These are phyloP conservation scores for Eptatretus burgeri DNA, from an alignment of 2,113 vertebrate species.

Conservation along the genomic window DNA sequence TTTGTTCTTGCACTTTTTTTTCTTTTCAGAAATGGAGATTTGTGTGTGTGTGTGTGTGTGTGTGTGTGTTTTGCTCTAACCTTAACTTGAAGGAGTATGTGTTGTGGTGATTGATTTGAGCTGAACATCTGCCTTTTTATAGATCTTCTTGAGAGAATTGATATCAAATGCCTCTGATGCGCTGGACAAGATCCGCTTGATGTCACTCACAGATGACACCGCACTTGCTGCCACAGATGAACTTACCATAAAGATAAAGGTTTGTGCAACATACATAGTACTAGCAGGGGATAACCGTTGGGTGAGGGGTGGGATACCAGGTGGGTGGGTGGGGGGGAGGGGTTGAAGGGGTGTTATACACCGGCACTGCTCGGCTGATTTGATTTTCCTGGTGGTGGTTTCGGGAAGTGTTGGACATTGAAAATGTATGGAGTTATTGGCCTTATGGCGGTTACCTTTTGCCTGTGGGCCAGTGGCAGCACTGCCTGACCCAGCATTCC, in stretches of 20 bases:
- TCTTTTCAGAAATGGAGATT: not conserved
- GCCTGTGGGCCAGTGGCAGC: too few relatives aligned
- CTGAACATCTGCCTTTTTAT: slow-evolving; percentile 8
- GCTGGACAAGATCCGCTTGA: slow-evolving; percentile 55
- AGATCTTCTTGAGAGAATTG: slow-evolving; percentile 74
- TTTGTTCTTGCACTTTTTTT: slow-evolving; percentile 12
- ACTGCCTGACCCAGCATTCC: too few relatives aligned
- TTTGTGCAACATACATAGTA: slow-evolving; percentile 11
- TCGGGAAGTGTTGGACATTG: too few relatives aligned
- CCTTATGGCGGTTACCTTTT: too few relatives aligned
- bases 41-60: not conserved
- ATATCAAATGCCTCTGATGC: slow-evolving; percentile 81
- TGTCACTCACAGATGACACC: slow-evolving; percentile 50
- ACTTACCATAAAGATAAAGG: slow-evolving; percentile 69
- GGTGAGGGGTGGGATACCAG: too few relatives aligned
- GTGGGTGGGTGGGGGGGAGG: too few relatives aligned
- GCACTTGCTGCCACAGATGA: slow-evolving; percentile 48
- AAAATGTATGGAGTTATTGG: too few relatives aligned
- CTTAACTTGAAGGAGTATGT: not conserved
- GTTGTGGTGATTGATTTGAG: slow-evolving; percentile 10
- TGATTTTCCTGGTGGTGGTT: too few relatives aligned
- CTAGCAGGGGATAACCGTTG: too few relatives aligned
- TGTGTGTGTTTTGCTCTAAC: not conserved
- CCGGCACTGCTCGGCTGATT: too few relatives aligned
- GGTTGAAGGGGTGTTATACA: too few relatives aligned